Evolutionary conservation across 2,888 invertebrate species (phyloP).

Genomic region (Cecidostiba fungosa): DNA sequence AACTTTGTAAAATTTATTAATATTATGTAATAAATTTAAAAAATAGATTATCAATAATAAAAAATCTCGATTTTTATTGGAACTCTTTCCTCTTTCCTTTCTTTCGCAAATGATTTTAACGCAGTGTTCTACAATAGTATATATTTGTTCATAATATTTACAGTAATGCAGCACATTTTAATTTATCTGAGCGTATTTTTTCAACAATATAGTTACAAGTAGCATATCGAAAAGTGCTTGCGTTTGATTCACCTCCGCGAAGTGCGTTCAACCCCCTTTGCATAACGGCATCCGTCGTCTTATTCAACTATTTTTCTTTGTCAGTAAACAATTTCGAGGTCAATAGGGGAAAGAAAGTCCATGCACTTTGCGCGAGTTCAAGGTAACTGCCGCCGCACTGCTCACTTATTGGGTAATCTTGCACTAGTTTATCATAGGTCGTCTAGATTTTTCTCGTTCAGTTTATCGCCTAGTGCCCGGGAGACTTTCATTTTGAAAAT

Average conservation of each 20-base stretch:
- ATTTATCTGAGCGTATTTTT: not conserved
- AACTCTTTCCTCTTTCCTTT: too few relatives aligned
- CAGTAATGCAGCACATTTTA: too few relatives aligned
- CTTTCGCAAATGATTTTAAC: too few relatives aligned
- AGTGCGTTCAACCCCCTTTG: conserved; percentile 44
- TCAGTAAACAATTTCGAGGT: conserved; percentile 46
- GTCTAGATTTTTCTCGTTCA: not conserved
- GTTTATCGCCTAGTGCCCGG: too few relatives aligned
- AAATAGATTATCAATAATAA: not conserved
- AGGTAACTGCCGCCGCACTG: conserved; percentile 23
- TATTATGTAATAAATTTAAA: not conserved
- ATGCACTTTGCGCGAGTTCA: conserved; percentile 53
- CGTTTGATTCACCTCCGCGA: not conserved
- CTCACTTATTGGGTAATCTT: conserved; percentile 41
- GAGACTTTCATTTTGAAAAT: too few relatives aligned
- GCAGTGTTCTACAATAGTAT: too few relatives aligned
- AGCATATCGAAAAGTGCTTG: not conserved
- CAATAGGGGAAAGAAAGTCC: conserved; percentile 52
- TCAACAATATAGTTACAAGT: not conserved
- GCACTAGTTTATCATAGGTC: not conserved
- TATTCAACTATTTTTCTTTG: conserved; percentile 54
- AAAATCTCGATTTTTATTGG: not conserved
- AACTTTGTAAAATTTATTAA: not conserved
- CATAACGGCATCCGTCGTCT: conserved; percentile 47
- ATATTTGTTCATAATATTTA: too few relatives aligned